These are phyloP conservation scores for Gavialis gangeticus DNA, from an alignment of 2,113 vertebrate genomes.

Conservation along the genomic window DNA sequence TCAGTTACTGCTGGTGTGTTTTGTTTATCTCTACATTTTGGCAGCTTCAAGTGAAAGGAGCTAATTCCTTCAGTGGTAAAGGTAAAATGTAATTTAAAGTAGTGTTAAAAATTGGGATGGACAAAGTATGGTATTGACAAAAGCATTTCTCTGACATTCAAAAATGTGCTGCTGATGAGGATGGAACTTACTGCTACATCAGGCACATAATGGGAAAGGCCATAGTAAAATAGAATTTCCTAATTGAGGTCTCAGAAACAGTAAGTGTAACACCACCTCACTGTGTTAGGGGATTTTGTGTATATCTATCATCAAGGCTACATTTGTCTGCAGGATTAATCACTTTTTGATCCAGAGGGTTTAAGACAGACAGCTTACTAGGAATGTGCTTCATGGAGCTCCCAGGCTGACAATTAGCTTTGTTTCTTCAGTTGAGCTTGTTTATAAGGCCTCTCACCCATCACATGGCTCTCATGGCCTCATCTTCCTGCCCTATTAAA, in stretches of 20 bases:
- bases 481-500: background rate
- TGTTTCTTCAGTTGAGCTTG: conserved; percentile 39
- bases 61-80: background rate
- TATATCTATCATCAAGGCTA: conserved; percentile 71
- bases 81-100: background rate
- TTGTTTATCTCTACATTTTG: background rate
- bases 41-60: background rate
- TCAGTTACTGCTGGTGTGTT: background rate
- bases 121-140: background rate
- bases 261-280: conserved; percentile 16
- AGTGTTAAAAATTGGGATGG: background rate
- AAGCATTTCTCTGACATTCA: background rate
- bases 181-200: background rate
- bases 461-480: too few relatives aligned
- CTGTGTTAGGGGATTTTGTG: conserved; percentile 65
- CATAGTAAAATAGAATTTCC: conserved; percentile 48
- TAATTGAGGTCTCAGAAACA: conserved; percentile 62
- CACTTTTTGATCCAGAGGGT: conserved; percentile 75
- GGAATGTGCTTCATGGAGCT: conserved; percentile 32
- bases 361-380: conserved; percentile 73
- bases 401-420: conserved; percentile 65
- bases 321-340: conserved; percentile 72
- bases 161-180: accelerated
- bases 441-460: conserved; percentile 32
- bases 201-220: conserved; percentile 40